phyloP scores from a whole-genome alignment of 2,888 invertebrate species.

The Pogonocherus hispidulus region DNA sequence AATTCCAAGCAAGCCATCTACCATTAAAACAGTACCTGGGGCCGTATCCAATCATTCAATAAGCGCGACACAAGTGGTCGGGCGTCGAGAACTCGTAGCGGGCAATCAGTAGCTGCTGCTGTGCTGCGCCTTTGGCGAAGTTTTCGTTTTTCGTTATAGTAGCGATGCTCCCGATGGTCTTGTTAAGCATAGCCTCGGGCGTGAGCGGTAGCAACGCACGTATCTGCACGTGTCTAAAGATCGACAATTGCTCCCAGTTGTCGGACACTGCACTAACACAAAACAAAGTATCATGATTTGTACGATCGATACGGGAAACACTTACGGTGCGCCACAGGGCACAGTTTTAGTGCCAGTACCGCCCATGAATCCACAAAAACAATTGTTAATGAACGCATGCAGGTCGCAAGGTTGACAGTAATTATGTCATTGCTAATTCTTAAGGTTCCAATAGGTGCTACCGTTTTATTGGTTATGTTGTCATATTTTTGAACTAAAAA shows the following conservation, averaged over 20 bases:
- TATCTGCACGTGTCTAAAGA: slow-evolving; percentile 62
- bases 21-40: slow-evolving; percentile 65
- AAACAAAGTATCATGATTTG: slow-evolving; percentile 6
- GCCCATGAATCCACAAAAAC: too few species aligned
- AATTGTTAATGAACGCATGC: too few species aligned
- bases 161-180: slow-evolving; percentile 59
- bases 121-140: slow-evolving; percentile 49
- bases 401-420: too few species aligned
- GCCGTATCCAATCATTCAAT: slow-evolving; percentile 64
- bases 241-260: slow-evolving; percentile 50
- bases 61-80: slow-evolving; percentile 58
- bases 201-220: slow-evolving; percentile 58
- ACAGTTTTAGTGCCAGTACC: too few species aligned
- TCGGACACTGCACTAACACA: slow-evolving; percentile 34
- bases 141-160: slow-evolving; percentile 50
- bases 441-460: too few species aligned
- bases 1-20: slow-evolving; percentile 59
- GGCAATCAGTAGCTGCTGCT: slow-evolving; percentile 59
- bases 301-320: too few species aligned
- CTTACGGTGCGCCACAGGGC: too few species aligned
- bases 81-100: slow-evolving; percentile 52
- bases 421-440: too few species aligned
- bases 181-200: slow-evolving; percentile 60
- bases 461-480: too few species aligned
- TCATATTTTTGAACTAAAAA: too few species aligned